Conservation (phyloP, 2,113 vertebrate species). For the Tyto alba region DNA sequence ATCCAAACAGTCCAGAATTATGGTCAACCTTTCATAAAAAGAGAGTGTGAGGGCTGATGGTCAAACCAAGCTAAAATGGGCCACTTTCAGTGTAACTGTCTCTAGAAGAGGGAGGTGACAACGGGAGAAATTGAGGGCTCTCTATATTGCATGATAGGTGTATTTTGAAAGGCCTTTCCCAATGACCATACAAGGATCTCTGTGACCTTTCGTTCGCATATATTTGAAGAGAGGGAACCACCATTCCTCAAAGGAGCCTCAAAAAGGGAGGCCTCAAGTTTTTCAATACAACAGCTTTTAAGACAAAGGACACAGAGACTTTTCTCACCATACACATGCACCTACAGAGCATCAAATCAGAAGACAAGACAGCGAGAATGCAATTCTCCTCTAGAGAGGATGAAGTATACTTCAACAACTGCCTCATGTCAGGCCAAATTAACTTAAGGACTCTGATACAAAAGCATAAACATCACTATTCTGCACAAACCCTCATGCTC, state of each 20-base stretch:
- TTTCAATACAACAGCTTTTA: background rate
- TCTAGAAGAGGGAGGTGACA: background rate
- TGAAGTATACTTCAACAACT: background rate
- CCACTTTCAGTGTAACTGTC: background rate
- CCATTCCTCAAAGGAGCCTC: background rate
- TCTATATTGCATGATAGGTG: background rate
- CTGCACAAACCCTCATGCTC: background rate
- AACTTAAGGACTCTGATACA: background rate
- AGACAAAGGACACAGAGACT: background rate
- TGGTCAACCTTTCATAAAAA: background rate
- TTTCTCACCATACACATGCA: background rate
- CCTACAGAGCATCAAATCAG: background rate
- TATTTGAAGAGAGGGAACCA: background rate
- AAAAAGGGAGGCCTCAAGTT: background rate
- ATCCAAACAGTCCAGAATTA: background rate
- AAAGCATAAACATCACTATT: background rate
- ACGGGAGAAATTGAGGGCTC: background rate
- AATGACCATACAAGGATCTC: background rate
- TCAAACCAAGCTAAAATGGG: background rate
- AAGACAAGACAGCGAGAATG: background rate
- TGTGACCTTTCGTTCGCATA: background rate
- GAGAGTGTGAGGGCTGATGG: background rate
- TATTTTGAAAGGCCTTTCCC: background rate
- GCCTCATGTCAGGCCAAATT: background rate
- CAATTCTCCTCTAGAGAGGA: background rate